Evolutionary conservation across 2,888 invertebrate species (phyloP), one percentile per base, ranked within the genome.

Genomic region (Prosopocoilus inquinatus): DNA sequence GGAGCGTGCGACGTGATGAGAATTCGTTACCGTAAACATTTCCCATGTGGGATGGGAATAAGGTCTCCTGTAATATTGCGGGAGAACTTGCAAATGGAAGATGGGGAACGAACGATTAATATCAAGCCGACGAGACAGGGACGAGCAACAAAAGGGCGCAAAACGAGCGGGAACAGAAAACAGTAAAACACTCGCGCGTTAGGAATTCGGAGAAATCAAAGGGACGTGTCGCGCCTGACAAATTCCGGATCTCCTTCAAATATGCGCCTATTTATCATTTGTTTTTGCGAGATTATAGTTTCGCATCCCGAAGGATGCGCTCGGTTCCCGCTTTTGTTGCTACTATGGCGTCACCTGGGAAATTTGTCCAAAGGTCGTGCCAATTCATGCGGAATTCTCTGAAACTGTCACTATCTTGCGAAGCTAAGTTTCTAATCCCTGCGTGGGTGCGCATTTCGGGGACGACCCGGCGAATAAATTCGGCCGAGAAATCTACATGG

Each of bases 71-170:
- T 65, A 67, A 65, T 67, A 67, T 66, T 64, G 64, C 64, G 63
- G 66, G 61, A 62, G 66, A 63, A 61, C 59, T 59, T 60, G 65
- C 61, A 64, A 65, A 65, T 64, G 61, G 60, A 60, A 62, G 62
- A 64, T 61, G 62, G 64, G 65, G 66, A 67, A 66, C 62, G 61
- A 63, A 64, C 67, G 67, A 68, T 68, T 67, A 68, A 68, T 68
- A 68, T 67, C 65, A 58, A 11, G 16, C 44, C 35, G 41, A 28
- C 12, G 38, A 53, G 47, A 47, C 47, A 15, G 41, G 41, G 7
- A 7, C 20, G 20, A 41, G 41, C 16, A 13, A 41, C 41, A 41
- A 41, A 41, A 41, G 41, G 41, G 41, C 16, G 13, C 41, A 41
- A 41, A 41, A 15, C 15, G 16, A 41, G 16, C 16, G 16, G 9